phyloP scores from a whole-genome alignment of 2,797 vertebrate species.

The Notoglanidium macrostoma region DNA sequence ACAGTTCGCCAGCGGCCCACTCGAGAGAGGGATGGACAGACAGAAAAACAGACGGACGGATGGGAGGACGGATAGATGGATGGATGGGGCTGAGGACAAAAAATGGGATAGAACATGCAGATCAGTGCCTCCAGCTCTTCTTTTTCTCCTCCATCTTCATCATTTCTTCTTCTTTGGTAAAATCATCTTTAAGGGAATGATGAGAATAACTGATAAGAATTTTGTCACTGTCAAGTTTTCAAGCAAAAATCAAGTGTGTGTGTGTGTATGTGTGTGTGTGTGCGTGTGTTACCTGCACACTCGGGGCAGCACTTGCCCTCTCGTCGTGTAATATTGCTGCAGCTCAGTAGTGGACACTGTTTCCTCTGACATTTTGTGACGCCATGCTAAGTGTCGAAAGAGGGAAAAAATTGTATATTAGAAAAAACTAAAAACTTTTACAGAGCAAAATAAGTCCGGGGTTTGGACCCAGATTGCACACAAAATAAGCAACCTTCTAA shows the following conservation, averaged over 20 bases:
- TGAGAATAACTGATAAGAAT: not conserved
- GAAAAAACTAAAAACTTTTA: not conserved
- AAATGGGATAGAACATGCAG: not conserved
- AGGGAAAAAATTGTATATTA: slow-evolving; percentile 37
- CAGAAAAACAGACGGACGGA: not conserved
- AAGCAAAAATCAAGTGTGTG: not conserved
- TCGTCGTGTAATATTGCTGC: slow-evolving; percentile 72
- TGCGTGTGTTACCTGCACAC: slow-evolving; percentile 75
- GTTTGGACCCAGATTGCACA: not conserved
- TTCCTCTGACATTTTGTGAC: slow-evolving; percentile 92
- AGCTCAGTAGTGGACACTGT: slow-evolving; percentile 80
- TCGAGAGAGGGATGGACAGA: slow-evolving; percentile 62
- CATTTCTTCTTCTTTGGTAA: slow-evolving; percentile 59
- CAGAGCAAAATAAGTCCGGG: not conserved
- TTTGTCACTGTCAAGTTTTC: not conserved
- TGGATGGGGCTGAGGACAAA: not conserved
- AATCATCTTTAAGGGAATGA: slow-evolving; percentile 52
- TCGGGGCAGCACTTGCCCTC: slow-evolving; percentile 86
- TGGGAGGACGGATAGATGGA: not conserved
- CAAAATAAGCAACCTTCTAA: not conserved
- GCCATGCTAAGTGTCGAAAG: slow-evolving; percentile 77
- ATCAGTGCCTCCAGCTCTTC: slow-evolving; percentile 65
- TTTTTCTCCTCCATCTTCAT: slow-evolving; percentile 68
- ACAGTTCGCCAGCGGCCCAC: slow-evolving; percentile 68
- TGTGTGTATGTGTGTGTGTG: slow-evolving; percentile 10